Conservation (phyloP, 2,888 invertebrate species). For the Erebia aethiops region DNA sequence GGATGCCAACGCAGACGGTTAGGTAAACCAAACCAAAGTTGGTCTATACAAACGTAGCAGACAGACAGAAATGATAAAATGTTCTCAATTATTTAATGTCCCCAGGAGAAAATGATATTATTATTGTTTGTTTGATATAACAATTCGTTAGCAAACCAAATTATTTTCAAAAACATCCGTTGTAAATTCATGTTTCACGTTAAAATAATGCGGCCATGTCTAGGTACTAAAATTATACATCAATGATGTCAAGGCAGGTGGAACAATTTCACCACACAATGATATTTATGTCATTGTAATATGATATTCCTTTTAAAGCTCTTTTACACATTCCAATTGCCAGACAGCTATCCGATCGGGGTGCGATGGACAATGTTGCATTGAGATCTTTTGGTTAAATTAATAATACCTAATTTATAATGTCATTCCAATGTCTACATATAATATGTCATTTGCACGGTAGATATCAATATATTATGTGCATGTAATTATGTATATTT, state of each 20-base stretch:
- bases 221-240: too few relatives aligned
- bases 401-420: too few relatives aligned
- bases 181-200: slow-evolving; percentile 10
- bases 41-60: background rate
- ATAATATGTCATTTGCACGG: too few relatives aligned
- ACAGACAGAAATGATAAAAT: too few relatives aligned
- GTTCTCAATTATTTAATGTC: background rate
- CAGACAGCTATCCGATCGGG: background rate
- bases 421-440: too few relatives aligned
- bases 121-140: background rate
- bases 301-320: slow-evolving; percentile 4
- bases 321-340: background rate
- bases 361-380: background rate
- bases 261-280: slow-evolving; percentile 14
- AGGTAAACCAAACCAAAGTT: too few relatives aligned
- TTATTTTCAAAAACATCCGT: background rate
- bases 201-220: slow-evolving; percentile 11
- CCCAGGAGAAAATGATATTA: background rate
- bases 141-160: background rate
- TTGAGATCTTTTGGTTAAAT: too few relatives aligned
- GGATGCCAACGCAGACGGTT: too few relatives aligned
- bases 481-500: too few relatives aligned
- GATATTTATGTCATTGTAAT: slow-evolving; percentile 15
- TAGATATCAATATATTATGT: too few relatives aligned
- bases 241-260: slow-evolving; percentile 21